phyloP scores from a whole-genome alignment of 2,888 invertebrate genomes.

The Drosophila colorata region DNA sequence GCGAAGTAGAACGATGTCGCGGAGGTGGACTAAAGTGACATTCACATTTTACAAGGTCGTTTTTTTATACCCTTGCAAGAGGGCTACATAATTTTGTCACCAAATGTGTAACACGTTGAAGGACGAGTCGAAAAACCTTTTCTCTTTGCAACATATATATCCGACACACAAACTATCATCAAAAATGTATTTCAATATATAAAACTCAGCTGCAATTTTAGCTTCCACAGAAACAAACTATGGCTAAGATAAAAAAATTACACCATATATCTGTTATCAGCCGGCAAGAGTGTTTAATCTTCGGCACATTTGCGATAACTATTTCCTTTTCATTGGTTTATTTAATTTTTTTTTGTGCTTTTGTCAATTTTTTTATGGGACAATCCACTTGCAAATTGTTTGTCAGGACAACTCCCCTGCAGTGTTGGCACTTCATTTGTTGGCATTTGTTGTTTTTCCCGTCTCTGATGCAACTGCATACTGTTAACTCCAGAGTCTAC shows the following conservation, averaged over 20 bases:
- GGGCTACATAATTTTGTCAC: background rate
- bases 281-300: background rate
- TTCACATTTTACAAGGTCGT: constrained; percentile 52
- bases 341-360: background rate
- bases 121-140: too few relatives aligned
- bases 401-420: constrained; percentile 30
- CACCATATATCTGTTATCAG: background rate
- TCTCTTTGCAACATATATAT: too few relatives aligned
- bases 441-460: constrained; percentile 64
- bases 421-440: constrained; percentile 56
- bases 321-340: background rate
- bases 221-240: too few relatives aligned
- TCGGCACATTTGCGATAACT: background rate
- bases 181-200: too few relatives aligned
- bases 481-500: constrained; percentile 1
- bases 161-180: too few relatives aligned
- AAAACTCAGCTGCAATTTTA: background rate
- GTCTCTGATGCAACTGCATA: constrained; percentile 49
- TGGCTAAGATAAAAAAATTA: too few relatives aligned
- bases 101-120: background rate
- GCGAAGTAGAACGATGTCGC: constrained; percentile 14
- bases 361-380: constrained; percentile 2
- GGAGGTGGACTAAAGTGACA: constrained; percentile 47
- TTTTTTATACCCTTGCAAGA: constrained; percentile 21
- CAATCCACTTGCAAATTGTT: constrained; percentile 50